Percentiles rank a stretch among this genome's conserved stretches.
Conservation (phyloP, 1,140 invertebrate genomes). For the Propsilocerus akamusi region DNA sequence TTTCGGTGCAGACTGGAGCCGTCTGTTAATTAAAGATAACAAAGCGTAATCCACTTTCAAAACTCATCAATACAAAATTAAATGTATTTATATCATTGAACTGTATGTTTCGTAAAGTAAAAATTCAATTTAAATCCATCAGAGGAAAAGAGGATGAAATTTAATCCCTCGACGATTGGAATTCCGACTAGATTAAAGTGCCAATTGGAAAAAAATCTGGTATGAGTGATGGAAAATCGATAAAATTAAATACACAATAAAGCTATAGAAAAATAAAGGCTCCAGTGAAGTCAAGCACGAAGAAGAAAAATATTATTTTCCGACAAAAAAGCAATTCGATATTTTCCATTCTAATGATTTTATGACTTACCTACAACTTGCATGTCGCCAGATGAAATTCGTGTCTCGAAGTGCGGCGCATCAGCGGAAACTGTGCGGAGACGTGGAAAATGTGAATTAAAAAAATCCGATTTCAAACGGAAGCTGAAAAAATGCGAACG, state of each 20-base stretch:
- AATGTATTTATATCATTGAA: not conserved
- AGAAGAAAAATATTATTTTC: not conserved
- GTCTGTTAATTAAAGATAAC: not conserved
- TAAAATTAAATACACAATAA: slow-evolving; percentile 4
- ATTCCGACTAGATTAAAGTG: not conserved
- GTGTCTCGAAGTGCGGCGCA: slow-evolving; percentile 65
- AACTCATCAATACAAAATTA: not conserved
- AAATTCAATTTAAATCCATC: not conserved
- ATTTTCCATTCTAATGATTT: not conserved
- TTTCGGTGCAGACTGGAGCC: not conserved
- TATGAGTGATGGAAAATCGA: slow-evolving; percentile 2
- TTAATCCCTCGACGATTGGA: not conserved
- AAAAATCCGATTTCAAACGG: no score
- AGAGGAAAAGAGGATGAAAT: not conserved
- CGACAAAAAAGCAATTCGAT: not conserved
- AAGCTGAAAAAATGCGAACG: no score
- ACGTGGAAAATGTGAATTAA: no score
- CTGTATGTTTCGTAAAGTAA: not conserved
- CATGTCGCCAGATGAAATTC: slow-evolving; percentile 40
- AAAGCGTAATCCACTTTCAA: not conserved
- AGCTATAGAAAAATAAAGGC: slow-evolving; percentile 1
- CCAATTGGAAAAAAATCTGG: no score
- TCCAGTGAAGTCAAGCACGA: not conserved
- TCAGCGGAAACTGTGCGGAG: slow-evolving; percentile 55
- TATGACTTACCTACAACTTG: slow-evolving; percentile 42